Evolutionary conservation across 2,888 invertebrate species (phyloP).

Genomic region (Malthinus flaveolus): DNA sequence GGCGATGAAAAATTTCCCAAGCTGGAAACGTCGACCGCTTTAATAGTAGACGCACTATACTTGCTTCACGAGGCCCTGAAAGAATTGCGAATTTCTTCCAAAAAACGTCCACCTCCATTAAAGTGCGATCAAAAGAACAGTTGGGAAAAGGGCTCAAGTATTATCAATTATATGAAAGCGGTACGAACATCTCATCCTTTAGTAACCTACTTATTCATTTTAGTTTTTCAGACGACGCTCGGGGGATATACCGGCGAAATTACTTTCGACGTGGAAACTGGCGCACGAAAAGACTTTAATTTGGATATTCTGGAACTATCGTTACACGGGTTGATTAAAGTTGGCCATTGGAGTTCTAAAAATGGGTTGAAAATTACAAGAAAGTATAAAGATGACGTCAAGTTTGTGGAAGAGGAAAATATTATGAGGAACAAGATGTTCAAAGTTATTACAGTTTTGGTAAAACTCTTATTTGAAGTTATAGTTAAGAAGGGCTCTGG

Average conservation of each 20-base stretch:
- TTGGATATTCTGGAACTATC: slow-evolving; percentile 53
- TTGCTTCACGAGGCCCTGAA: slow-evolving; percentile 77
- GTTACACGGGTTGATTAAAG: slow-evolving; percentile 49
- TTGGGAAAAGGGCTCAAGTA: slow-evolving; percentile 81
- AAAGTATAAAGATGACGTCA: slow-evolving; percentile 33
- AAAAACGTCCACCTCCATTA: slow-evolving; percentile 46
- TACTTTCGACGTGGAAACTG: slow-evolving; percentile 50
- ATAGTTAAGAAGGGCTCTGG: no score
- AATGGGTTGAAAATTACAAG: slow-evolving; percentile 53
- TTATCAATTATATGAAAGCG: slow-evolving; percentile 81
- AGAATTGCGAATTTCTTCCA: slow-evolving; percentile 54
- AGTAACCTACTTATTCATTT: background rate
- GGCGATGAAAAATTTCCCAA: slow-evolving; percentile 32
- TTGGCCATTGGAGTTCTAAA: slow-evolving; percentile 51
- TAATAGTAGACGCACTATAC: slow-evolving; percentile 85
- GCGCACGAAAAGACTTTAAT: slow-evolving; percentile 51
- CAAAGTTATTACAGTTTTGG: slow-evolving; percentile 71
- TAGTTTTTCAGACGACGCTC: slow-evolving; percentile 46
- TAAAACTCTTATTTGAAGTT: slow-evolving; percentile 54
- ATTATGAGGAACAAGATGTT: slow-evolving; percentile 74
- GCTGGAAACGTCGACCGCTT: slow-evolving; percentile 70
- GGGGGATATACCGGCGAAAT: slow-evolving; percentile 52
- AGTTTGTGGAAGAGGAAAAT: slow-evolving; percentile 54
- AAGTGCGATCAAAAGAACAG: slow-evolving; percentile 64
- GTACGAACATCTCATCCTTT: slow-evolving; percentile 57